These are phyloP conservation scores for Lytechinus variegatus DNA, from an alignment of 35 echinoderm and acorn worm genomes.

Conservation along the genomic window DNA sequence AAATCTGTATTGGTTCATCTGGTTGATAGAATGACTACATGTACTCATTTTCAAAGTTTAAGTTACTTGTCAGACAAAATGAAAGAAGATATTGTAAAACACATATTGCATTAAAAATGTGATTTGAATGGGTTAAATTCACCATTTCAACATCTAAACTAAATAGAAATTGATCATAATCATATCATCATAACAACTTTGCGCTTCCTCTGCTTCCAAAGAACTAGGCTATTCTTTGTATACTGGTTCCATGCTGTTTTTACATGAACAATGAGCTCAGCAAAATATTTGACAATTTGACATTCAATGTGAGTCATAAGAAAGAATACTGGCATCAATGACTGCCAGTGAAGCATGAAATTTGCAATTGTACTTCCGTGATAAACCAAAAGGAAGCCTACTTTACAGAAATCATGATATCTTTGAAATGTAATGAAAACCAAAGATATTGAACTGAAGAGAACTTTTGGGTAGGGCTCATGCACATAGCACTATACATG, in stretches of 20 bases:
- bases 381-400: not conserved
- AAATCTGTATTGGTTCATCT: not conserved
- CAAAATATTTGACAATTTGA: not conserved
- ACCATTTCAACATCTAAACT: too few species aligned
- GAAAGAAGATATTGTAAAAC: too few species aligned
- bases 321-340: not conserved
- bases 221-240: not conserved
- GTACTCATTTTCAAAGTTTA: too few species aligned
- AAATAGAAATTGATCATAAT: too few species aligned
- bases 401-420: not conserved
- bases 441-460: not conserved
- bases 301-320: not conserved
- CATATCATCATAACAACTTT: too few species aligned
- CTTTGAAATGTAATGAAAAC: not conserved
- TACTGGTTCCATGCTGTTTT: not conserved
- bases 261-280: not conserved
- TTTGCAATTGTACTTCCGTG: not conserved
- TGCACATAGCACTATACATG: not conserved
- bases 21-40: too few species aligned
- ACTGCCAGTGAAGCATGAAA: not conserved
- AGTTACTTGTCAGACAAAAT: too few species aligned
- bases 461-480: not conserved
- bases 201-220: too few species aligned
- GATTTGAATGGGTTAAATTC: too few species aligned
- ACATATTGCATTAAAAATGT: too few species aligned